Evolutionary conservation across 2,797 vertebrate genomes (phyloP), one percentile per base, ranked within the genome.

Genomic region (Enoplosus armatus): DNA sequence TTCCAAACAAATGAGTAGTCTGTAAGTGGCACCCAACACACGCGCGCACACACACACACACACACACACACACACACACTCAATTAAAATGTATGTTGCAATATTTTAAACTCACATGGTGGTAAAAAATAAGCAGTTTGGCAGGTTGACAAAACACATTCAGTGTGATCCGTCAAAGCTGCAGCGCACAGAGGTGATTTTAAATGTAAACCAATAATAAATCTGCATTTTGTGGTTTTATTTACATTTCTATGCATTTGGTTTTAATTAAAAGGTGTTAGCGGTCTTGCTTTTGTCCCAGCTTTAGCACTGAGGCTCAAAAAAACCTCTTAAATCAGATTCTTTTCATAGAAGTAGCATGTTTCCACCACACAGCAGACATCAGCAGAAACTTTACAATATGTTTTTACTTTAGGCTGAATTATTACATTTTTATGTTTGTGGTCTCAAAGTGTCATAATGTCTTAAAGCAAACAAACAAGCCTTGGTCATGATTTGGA

Each of bases 1-100:
- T 96, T 95, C 93, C 93, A 94, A 89, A 91, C 85, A 93, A 93
- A 93, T 92, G 92, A 94, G 74, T 78, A 81, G 79, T 74, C 78
- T 67, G 70, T 82, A 75, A 82, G 61, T 61, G 66, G 63, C 75
- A 77, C 72, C 79, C 39, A 14, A 63, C 50, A 51, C 45, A 2
- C 27, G 33, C 27, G 47, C 66, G 50, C 26, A 54, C 22, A 50
- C 45, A 70, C 79, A 73, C 75, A 74, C 58, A 50, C 58, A 58
- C 45, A 51, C 51, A 59, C 62, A 54, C 24, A 26, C 8, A 45
- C 33, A 35, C 50, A 65, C 31, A 72, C 59, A 78, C 59, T 47
- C 68, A 84, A 61, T 77, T 75, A 75, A 70, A 75, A 67, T 41
- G 77, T 75, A 84, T 79, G 66, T 75, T 73, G 74, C 64, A 69